Evolutionary conservation across 2,797 vertebrate genomes (phyloP).

Genomic region (Melanotaenia trifasciata): DNA sequence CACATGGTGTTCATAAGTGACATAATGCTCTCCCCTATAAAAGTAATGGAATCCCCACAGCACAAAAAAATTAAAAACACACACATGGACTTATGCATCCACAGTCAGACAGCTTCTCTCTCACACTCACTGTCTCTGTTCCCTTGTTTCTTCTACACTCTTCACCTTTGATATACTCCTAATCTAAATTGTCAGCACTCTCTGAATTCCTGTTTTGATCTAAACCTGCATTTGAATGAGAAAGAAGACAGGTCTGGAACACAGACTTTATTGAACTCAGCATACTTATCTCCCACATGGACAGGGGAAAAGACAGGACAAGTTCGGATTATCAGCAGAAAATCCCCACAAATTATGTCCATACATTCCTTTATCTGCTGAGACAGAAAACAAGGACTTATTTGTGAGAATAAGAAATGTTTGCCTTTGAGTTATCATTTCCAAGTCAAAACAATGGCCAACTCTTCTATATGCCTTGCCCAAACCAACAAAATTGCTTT

Average conservation of each 20-base stretch:
- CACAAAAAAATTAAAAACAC: constrained; percentile 66
- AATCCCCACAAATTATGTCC: neutral
- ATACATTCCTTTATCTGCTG: neutral
- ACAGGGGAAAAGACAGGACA: constrained; percentile 36
- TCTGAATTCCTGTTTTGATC: constrained; percentile 67
- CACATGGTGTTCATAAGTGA: constrained; percentile 78
- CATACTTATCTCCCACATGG: constrained; percentile 38
- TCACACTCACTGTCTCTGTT: constrained; percentile 21
- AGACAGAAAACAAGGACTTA: constrained; percentile 4
- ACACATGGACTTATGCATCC: constrained; percentile 37
- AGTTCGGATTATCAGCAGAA: constrained; percentile 18
- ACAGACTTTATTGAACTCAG: constrained; percentile 42
- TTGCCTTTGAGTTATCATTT: neutral
- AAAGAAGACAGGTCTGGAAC: constrained; percentile 58
- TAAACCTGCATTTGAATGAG: constrained; percentile 52
- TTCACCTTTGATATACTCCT: constrained; percentile 61
- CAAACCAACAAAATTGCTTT: neutral
- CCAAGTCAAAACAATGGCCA: neutral
- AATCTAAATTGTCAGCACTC: constrained; percentile 70
- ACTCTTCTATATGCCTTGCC: neutral
- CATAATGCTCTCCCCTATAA: constrained; percentile 57
- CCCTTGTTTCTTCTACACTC: constrained; percentile 36
- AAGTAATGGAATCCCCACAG: constrained; percentile 69
- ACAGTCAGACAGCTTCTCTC: constrained; percentile 37
- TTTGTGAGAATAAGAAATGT: neutral